Evolutionary conservation across 2,797 vertebrate species (phyloP).

Genomic region (Allobates femoralis): DNA sequence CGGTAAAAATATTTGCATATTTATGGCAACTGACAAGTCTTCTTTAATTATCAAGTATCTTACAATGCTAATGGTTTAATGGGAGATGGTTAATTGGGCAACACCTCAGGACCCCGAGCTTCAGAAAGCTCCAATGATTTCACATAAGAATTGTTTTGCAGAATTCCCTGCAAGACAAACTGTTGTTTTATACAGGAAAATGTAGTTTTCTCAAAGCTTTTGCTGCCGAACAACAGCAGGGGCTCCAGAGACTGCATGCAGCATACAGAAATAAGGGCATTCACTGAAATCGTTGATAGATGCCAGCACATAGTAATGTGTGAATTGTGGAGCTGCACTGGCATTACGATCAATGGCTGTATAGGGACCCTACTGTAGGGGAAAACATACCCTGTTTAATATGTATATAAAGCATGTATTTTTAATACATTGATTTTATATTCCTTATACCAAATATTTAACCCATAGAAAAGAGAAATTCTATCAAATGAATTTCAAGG

Average conservation of each 20-base stretch:
- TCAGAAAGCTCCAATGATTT: neutral
- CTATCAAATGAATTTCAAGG: neutral
- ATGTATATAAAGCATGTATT: conserved; percentile 8
- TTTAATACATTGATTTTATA: conserved; percentile 2
- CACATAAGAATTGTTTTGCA: neutral
- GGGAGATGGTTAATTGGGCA: neutral
- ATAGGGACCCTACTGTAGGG: neutral
- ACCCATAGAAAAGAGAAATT: neutral
- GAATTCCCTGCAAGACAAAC: neutral
- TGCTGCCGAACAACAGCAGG: neutral
- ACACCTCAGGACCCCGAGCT: neutral
- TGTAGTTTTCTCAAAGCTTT: neutral
- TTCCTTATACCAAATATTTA: neutral
- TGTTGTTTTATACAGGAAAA: neutral
- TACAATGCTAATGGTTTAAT: neutral
- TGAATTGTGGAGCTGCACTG: neutral
- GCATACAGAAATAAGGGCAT: conserved; percentile 9
- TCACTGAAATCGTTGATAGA: neutral
- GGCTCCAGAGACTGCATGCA: conserved; percentile 4
- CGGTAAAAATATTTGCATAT: no score
- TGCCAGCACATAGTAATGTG: neutral
- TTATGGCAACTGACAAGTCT: no score
- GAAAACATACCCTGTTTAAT: conserved; percentile 1
- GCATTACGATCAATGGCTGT: conserved; percentile 6
- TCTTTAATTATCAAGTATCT: neutral